These are phyloP conservation scores for Sorex araneus DNA, from an alignment of 2,113 vertebrate genomes.

Conservation along the genomic window DNA sequence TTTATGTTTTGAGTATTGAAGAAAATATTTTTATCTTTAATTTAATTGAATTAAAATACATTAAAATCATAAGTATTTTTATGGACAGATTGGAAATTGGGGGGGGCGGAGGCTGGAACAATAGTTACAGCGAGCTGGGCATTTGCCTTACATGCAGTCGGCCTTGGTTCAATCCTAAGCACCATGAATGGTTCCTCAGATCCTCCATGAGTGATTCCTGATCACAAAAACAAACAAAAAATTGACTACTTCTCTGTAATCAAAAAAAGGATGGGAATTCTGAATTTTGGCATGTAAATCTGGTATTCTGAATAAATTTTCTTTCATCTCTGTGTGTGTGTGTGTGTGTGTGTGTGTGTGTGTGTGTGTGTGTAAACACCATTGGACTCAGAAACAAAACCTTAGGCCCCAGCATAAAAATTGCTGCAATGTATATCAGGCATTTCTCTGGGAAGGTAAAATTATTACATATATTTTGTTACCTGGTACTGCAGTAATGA, in stretches of 20 bases:
- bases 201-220: too few species aligned
- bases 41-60: too few species aligned
- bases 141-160: too few species aligned
- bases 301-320: neutral
- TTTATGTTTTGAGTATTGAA: neutral
- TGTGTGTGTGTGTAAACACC: neutral
- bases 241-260: constrained; percentile 13
- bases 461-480: neutral
- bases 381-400: neutral
- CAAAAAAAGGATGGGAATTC: constrained; percentile 13
- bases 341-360: neutral
- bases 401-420: neutral
- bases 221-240: too few species aligned
- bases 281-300: neutral
- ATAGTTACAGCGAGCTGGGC: too few species aligned
- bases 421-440: neutral
- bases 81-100: too few species aligned
- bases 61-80: too few species aligned
- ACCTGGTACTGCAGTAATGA: neutral
- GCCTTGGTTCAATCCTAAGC: too few species aligned
- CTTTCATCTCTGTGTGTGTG: neutral
- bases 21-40: too few species aligned
- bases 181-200: too few species aligned
- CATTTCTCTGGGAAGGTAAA: neutral
- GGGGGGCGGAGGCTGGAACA: too few species aligned